Evolutionary conservation across 2,113 vertebrate species (phyloP), one percentile per base, ranked within the genome.

Genomic region (Phrynosoma blainvillii): DNA sequence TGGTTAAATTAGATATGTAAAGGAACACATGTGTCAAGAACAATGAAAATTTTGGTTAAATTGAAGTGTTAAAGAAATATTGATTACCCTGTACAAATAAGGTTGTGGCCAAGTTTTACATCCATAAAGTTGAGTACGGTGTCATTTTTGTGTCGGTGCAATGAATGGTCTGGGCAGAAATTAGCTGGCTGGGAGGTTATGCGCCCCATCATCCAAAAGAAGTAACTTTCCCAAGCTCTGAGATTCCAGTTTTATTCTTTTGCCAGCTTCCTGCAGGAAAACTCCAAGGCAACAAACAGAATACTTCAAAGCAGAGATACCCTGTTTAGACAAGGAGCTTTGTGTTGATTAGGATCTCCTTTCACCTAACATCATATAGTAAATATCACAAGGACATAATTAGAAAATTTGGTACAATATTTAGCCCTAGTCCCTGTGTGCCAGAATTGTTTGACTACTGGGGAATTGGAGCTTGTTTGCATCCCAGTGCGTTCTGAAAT

Each of bases 401-500:
- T 97, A 96, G 95, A 96, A 96, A 97, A 94, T 95, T 95, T 87
- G 93, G 93, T 96, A 93, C 93, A 95, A 94, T 96, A 94, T 96
- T 96, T 93, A 95, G 93, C 89, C 91, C 90, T 91, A 90, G 95
- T 96, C 90, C 83, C 96, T 91, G 89, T 96, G 96, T 95, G 96
- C 95, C 95, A 94, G 95, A 95, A 96, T 95, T 96, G 95, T 95
- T 95, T 97, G 95, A 96, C 95, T 96, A 94, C 95, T 93, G 89
- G 95, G 93, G 94, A 95, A 95, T 96, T 91, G 93, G 94, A 96
- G 95, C 93, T 96, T 95, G 94, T 97, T 97, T 97, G 96, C 96
- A 95, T 96, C 96, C 95, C 94, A 95, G 96, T 89, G 95, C 96
- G 96, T 94, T 96, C 92, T 94, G 95, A 97, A 97, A 96, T 94